phyloP scores from a whole-genome alignment of 2,888 invertebrate genomes.

The Linnaemya tessellans region DNA sequence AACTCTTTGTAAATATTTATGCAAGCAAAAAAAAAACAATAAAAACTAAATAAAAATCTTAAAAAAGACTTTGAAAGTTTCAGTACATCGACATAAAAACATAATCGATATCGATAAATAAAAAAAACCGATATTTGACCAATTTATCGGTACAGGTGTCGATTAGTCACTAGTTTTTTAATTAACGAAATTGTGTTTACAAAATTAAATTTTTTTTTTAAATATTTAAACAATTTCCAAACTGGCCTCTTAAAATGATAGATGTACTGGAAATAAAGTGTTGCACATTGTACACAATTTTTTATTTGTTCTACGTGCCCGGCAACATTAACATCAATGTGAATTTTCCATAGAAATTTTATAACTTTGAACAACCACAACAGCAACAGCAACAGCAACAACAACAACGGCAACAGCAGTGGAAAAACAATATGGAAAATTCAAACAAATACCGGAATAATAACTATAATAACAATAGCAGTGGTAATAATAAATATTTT shows the following conservation, averaged over 20 bases:
- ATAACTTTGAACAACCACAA: constrained; percentile 44
- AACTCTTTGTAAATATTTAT: too few species aligned
- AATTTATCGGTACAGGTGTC: too few species aligned
- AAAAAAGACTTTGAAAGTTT: too few species aligned
- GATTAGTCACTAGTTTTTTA: too few species aligned
- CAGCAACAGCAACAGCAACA: neutral
- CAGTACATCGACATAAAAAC: too few species aligned
- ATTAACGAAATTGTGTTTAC: too few species aligned
- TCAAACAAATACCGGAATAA: constrained; percentile 21
- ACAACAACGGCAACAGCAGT: too few species aligned
- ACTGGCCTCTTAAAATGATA: neutral
- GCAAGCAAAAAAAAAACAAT: too few species aligned
- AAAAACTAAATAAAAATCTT: too few species aligned
- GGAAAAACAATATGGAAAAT: constrained; percentile 19
- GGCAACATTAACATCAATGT: constrained; percentile 44
- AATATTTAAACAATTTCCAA: neutral
- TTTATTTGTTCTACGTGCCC: constrained; percentile 65
- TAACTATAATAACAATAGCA: constrained; percentile 39
- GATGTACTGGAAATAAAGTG: constrained; percentile 56
- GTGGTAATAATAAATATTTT: constrained; percentile 63
- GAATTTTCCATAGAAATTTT: constrained; percentile 26
- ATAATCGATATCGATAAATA: too few species aligned
- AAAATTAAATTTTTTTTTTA: too few species aligned
- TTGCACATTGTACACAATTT: constrained; percentile 50
- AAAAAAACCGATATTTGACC: too few species aligned